phyloP scores from a whole-genome alignment of 2,888 invertebrate species.

The Eurois occulta region DNA sequence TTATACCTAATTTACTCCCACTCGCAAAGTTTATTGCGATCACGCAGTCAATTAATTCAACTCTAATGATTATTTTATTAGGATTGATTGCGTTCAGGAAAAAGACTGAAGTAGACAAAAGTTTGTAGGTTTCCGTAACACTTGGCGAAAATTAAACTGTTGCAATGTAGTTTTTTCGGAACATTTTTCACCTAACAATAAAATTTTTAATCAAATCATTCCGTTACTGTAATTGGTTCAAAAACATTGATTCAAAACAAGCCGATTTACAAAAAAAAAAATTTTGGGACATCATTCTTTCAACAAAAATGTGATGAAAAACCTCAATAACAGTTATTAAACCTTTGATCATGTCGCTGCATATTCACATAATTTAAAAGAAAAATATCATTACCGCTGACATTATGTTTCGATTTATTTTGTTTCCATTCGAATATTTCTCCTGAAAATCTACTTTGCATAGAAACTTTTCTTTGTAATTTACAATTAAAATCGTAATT shows the following conservation, averaged over 20 bases:
- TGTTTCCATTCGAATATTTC: neutral
- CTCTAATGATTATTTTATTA: conserved; percentile 55
- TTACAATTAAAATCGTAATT: conserved; percentile 18
- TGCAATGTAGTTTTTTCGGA: neutral
- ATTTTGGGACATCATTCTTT: neutral
- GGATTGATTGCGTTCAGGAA: conserved; percentile 33
- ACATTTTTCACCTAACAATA: neutral
- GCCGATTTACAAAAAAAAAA: neutral
- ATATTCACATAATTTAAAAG: neutral
- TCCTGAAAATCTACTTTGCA: neutral
- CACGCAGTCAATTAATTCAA: conserved; percentile 33
- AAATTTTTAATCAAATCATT: neutral
- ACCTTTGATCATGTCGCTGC: neutral
- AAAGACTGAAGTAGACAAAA: conserved; percentile 20
- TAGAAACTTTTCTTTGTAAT: neutral
- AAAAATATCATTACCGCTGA: neutral
- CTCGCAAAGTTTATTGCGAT: conserved; percentile 25
- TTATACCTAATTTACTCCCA: neutral
- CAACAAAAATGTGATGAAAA: neutral
- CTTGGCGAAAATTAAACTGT: neutral
- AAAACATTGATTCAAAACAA: neutral
- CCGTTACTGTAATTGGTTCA: neutral
- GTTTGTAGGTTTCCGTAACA: neutral
- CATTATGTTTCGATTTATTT: neutral
- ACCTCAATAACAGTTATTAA: neutral